Evolutionary conservation across 2,113 vertebrate species (phyloP), one percentile per base, ranked within the genome.

Genomic region (Tympanuchus pallidicinctus): DNA sequence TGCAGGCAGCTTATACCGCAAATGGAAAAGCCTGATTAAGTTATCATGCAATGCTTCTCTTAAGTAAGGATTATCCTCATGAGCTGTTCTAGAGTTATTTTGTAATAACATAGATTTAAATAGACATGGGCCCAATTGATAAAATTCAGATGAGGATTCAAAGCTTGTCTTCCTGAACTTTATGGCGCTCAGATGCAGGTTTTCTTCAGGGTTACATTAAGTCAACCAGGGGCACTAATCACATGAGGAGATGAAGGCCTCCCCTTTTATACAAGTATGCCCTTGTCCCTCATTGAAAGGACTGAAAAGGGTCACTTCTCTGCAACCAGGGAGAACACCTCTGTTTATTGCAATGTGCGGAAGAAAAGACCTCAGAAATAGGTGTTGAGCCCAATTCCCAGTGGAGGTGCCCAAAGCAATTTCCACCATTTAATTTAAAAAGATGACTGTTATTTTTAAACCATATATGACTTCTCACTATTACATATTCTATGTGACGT

Each of bases 11-110:
- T 78, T 89, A 65, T 56, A 60, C 32, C 75, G 78, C 71, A 92
- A 89, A 85, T 89, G 84, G 60, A 48, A 91, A 90, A 94, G 60
- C 24, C 73, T 95, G 92, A 96, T 95, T 93, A 96, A 94, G 92
- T 84, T 89, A 95, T 92, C 82, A 88, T 67, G 66, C 1, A 0
- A 60, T 69, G 40, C 43, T 50, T 87, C 76, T 95, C 54, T 90
- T 92, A 92, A 88, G 47, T 60, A 90, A 93, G 74, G 85, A 94
- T 93, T 95, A 85, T 89, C 65, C 88, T 92, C 87, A 74, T 69
- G 79, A 89, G 88, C 66, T 96, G 63, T 79, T 90, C 83, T 89
- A 84, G 79, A 92, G 63, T 50, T 50, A 90, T 60, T 93, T 86
- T 28, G 42, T 90, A 95, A 90, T 95, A 89, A 74, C 5, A 28